Evolutionary conservation across 2,113 vertebrate genomes (phyloP), one percentile per base, ranked within the genome.

Genomic region (Mus spicilegus): DNA sequence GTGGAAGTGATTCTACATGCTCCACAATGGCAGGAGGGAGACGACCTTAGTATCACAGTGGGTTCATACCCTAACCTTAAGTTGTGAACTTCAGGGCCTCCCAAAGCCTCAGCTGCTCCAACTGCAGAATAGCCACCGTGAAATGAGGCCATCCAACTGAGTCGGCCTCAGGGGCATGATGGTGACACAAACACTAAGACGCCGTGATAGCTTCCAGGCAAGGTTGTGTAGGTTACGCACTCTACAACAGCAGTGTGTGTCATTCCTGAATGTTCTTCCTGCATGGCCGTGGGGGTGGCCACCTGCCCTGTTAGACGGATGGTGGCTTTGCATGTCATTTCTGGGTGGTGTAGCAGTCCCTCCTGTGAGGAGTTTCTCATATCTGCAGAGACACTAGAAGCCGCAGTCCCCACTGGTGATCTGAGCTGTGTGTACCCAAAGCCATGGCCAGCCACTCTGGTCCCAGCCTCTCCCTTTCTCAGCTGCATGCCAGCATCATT

Each of bases 251-350:
- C 65, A 20, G 81, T 2, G 5, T 3, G 7, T 3, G 0, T 42
- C 36, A 0, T 61, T 28, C 24, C 69, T 5, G 3, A 16, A 4
- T 1, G 20, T 9, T 36, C 75, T 65, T 28, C n/a, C 49, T 9
- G 33, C 0, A 0, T 33, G 85, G 46, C 85, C 28, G 0, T 17
- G 0, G 0, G 22, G 1, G 46, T 30, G 30, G 67, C 76, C 39
- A 0, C 2, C 46, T 2, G 1, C 19, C 4, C 20, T 4, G 33
- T 81, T 17, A 36, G 39, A 87, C 9, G 13, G 33, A 56, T 7
- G 14, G n/a, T 1, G 3, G 90, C 65, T 56, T 77, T 61, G 20
- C 69, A 1, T 13, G n/a, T 72, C 65, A 26, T 88, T 70, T 28
- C 69, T 49, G 70, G 95, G 80, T 76, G 28, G 20, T 2, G n/a